These are phyloP conservation scores for Ailuropoda melanoleuca DNA, from an alignment of 2,113 vertebrate species.

Conservation along the genomic window DNA sequence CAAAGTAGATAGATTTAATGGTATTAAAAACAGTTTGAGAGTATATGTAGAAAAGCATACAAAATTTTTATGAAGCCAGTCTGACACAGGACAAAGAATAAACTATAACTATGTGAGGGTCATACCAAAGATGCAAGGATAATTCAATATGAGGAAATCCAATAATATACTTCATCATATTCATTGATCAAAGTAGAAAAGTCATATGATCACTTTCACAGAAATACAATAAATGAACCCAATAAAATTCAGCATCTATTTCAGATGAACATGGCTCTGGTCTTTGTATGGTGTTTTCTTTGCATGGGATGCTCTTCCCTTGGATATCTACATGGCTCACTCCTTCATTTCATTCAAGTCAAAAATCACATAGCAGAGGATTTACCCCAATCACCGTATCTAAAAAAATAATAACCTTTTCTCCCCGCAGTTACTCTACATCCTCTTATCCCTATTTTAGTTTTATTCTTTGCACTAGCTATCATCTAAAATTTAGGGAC, in stretches of 20 bases:
- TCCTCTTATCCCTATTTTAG: neutral
- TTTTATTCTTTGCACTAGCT: neutral
- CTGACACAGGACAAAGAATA: neutral
- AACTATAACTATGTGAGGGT: neutral
- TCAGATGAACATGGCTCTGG: neutral
- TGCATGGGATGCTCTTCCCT: neutral
- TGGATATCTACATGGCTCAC: neutral
- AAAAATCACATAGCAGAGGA: neutral
- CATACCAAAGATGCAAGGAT: neutral
- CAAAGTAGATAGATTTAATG: neutral
- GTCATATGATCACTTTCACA: neutral
- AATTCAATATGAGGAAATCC: neutral
- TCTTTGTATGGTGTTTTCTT: neutral
- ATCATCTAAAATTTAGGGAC: neutral
- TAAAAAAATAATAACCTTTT: neutral
- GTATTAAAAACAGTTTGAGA: neutral
- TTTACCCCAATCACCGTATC: neutral
- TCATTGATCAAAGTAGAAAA: neutral
- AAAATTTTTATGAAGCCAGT: neutral
- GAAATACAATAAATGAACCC: neutral
- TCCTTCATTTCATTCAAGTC: neutral
- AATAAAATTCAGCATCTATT: neutral
- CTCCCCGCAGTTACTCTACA: neutral
- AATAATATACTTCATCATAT: neutral
- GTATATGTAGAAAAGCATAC: neutral